phyloP scores from a whole-genome alignment of 2,797 vertebrate species.

The Clarias platycephalus region DNA sequence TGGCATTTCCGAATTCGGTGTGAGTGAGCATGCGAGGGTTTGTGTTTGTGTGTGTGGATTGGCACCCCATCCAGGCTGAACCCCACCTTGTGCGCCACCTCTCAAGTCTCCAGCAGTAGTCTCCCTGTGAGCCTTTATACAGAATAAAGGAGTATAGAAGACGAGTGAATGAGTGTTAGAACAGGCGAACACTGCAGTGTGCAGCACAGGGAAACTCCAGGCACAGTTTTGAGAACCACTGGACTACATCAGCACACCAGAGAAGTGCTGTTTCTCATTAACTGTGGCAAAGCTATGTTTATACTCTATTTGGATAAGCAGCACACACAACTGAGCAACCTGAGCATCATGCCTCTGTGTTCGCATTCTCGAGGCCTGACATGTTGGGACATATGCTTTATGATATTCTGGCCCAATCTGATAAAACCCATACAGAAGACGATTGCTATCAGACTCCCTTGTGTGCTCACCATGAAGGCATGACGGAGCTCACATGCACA shows the following conservation, averaged over 20 bases:
- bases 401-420: constrained; percentile 51
- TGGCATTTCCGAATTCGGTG: too few relatives aligned
- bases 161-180: neutral
- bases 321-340: constrained; percentile 25
- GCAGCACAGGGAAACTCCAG: neutral
- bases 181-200: neutral
- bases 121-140: too few relatives aligned
- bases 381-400: constrained; percentile 33
- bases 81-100: too few relatives aligned
- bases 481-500: constrained; percentile 4
- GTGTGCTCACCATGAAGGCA: constrained; percentile 22
- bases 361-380: constrained; percentile 35
- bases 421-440: constrained; percentile 55
- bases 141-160: too few relatives aligned
- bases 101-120: too few relatives aligned
- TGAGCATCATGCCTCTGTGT: constrained; percentile 3
- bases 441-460: constrained; percentile 34
- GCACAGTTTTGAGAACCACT: constrained; percentile 16
- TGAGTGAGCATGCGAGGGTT: too few relatives aligned
- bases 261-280: constrained; percentile 39
- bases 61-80: too few relatives aligned
- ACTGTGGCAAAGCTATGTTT: constrained; percentile 37
- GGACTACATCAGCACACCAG: constrained; percentile 16
- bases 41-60: too few relatives aligned
- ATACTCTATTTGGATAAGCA: constrained; percentile 25